Conservation (phyloP, 1,140 invertebrate genomes). For the Pararge aegeria region DNA sequence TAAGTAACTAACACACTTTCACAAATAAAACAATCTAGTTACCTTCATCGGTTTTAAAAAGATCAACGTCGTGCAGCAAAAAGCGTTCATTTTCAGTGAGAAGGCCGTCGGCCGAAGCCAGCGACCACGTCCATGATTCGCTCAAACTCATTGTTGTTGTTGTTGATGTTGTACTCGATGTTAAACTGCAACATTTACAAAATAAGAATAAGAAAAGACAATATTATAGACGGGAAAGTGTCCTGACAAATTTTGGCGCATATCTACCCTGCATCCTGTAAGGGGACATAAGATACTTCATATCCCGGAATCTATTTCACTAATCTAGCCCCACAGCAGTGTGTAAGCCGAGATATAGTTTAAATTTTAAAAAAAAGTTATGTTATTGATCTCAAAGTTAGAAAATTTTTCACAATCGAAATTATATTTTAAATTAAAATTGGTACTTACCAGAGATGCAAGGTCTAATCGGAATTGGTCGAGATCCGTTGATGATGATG, state of each 20-base stretch:
- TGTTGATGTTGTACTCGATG: slow-evolving; percentile 30
- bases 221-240: too few species aligned
- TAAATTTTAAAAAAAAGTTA: too few species aligned
- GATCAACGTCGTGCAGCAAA: slow-evolving; percentile 67
- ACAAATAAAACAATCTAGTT: too few species aligned
- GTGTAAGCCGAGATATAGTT: too few species aligned
- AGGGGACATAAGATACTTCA: too few species aligned
- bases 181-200: slow-evolving; percentile 46
- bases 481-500: slow-evolving; percentile 52
- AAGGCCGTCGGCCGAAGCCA: slow-evolving; percentile 67
- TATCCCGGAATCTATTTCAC: too few species aligned
- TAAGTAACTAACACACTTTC: too few species aligned
- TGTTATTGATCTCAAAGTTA: too few species aligned
- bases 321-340: too few species aligned
- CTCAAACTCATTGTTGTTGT: slow-evolving; percentile 57
- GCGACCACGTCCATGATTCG: slow-evolving; percentile 46
- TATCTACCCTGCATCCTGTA: too few species aligned
- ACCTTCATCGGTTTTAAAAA: slow-evolving; percentile 60
- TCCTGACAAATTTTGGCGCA: too few species aligned
- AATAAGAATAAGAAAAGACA: background rate
- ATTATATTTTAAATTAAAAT: background rate
- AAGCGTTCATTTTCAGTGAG: slow-evolving; percentile 66
- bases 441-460: slow-evolving; percentile 48
- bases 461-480: slow-evolving; percentile 44
- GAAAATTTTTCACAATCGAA: too few species aligned